These are phyloP conservation scores for Styela plicata DNA, from an alignment of 23 tunicate genomes.

Conservation along the genomic window DNA sequence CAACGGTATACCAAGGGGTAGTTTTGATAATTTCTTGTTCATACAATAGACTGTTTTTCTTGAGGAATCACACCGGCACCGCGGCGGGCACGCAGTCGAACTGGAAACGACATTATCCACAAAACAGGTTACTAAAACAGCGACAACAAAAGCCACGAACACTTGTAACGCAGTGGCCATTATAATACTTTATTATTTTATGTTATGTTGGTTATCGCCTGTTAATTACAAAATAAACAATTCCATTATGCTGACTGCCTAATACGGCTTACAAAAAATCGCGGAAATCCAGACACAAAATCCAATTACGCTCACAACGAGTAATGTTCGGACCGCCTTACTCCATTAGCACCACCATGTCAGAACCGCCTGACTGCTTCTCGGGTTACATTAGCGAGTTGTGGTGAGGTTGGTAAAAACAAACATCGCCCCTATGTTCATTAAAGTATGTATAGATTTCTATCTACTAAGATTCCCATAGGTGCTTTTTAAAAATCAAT, in stretches of 20 bases:
- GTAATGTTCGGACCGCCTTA: constrained; percentile 12
- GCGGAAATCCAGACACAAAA: constrained; percentile 18
- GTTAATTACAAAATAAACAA: constrained; percentile 27
- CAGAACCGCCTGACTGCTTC: constrained; percentile 31
- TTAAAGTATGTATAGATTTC: not conserved
- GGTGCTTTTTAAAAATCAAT: not conserved
- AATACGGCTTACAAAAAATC: constrained; percentile 8
- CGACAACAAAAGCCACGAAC: not conserved
- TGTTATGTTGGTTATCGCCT: constrained; percentile 4
- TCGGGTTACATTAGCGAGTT: constrained; percentile 15
- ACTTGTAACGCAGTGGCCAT: not conserved
- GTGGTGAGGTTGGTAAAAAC: not conserved
- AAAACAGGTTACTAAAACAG: not conserved
- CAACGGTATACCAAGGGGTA: constrained; percentile 81
- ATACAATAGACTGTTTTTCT: constrained; percentile 64
- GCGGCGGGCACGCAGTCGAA: constrained; percentile 50
- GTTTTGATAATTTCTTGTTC: constrained; percentile 22
- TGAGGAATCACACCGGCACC: constrained; percentile 64
- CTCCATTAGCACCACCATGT: constrained; percentile 29
- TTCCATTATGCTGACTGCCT: constrained; percentile 6
- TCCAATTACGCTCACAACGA: constrained; percentile 22
- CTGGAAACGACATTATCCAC: constrained; percentile 4
- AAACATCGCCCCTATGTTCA: not conserved
- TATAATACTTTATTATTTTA: not conserved
- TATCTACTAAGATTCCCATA: not conserved